phyloP scores from a whole-genome alignment of 1,140 invertebrate species.

The Diorhabda elongata region DNA sequence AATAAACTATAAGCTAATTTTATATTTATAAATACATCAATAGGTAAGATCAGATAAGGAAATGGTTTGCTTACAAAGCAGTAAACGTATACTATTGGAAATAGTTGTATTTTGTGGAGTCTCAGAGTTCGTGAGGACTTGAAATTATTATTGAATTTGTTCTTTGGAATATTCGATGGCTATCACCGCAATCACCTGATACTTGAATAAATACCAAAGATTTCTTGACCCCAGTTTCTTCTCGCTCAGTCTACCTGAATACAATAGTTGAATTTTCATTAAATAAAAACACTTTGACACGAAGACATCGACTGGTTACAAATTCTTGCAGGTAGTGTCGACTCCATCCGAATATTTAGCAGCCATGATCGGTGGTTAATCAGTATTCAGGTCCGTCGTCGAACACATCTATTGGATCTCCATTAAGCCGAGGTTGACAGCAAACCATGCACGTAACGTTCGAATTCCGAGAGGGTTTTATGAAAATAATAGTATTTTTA shows the following conservation, averaged over 20 bases:
- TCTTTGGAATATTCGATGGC: constrained; percentile 2
- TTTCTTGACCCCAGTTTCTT: constrained; percentile 12
- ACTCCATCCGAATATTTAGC: constrained; percentile 21
- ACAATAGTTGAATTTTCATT: constrained; percentile 17
- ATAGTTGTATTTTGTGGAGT: too few relatives aligned
- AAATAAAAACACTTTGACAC: constrained; percentile 14
- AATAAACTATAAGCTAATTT: too few relatives aligned
- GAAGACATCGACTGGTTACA: constrained; percentile 24
- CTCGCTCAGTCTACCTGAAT: constrained; percentile 6
- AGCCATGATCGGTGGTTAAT: constrained; percentile 12
- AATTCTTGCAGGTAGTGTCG: constrained; percentile 19
- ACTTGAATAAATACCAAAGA: constrained; percentile 3
- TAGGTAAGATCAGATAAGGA: too few relatives aligned
- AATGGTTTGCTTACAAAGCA: too few relatives aligned
- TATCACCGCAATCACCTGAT: constrained; percentile 1
- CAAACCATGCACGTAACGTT: background rate
- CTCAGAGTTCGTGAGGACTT: background rate
- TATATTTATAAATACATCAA: too few relatives aligned
- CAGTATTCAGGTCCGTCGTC: constrained; percentile 19
- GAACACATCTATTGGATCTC: constrained; percentile 18
- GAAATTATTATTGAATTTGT: background rate
- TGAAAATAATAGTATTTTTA: too few relatives aligned
- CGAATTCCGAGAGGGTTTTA: too few relatives aligned
- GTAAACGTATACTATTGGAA: too few relatives aligned
- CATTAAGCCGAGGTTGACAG: constrained; percentile 5